Evolutionary conservation across 2,888 invertebrate species (phyloP), one percentile per base, ranked within the genome.

Genomic region (Blastobasis lacticolella): DNA sequence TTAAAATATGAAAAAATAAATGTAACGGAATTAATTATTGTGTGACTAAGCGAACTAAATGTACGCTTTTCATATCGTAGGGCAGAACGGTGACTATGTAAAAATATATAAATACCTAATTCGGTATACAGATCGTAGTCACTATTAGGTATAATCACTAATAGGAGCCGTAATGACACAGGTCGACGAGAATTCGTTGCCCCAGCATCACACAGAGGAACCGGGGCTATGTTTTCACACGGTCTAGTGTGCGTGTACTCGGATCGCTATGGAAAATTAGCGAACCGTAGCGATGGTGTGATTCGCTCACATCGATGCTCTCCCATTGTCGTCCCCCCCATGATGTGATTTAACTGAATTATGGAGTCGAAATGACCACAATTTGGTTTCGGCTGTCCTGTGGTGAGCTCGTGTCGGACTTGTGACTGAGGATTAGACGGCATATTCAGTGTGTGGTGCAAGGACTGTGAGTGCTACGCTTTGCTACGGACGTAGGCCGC

Each of bases 281-380:
- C 87, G 79, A 83, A 72, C 81, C 86, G 85, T 85, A 67, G 68
- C 84, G 80, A 78, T 83, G 81, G 86, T 86, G 84, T 86, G 86
- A 88, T 86, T 86, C 82, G 86, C 82, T 80, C 83, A 85, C 85
- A 84, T 83, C 80, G 78, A 78, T 85, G 81, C 78, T 83, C 81
- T 81, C 73, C 81, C 67, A 85, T 88, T 88, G 88, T 88, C 68
- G 75, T 83, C 81, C 86, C 87, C 85, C 83, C 77, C 81, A 73
- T 73, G 73, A 83, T 78, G 81, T 84, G 76, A 84, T 87, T 88
- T 86, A 87, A 85, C 87, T 84, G 79, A 86, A 84, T 84, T 86
- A 86, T 88, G 74, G 73, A 73, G 75, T 83, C 76, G 78, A 81
- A 81, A 81, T 85, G 80, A 64, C 70, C 82, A 84, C 87, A 84